Evolutionary conservation across 2,888 invertebrate genomes (phyloP).

Genomic region (Melinaea marsaeus): DNA sequence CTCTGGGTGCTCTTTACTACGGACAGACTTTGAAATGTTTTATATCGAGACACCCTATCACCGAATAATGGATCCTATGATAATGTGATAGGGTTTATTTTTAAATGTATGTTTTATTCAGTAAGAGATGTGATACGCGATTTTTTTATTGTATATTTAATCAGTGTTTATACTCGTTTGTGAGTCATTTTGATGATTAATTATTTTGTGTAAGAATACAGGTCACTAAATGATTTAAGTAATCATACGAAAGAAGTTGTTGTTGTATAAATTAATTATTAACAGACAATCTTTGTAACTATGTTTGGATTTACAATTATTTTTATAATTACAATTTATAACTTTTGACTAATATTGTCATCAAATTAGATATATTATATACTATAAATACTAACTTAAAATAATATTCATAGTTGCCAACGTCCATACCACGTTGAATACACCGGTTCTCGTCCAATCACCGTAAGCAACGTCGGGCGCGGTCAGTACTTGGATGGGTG

Average conservation of each 20-base stretch:
- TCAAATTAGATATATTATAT: no score
- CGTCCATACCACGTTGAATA: conserved; percentile 69
- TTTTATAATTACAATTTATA: no score
- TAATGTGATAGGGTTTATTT: background rate
- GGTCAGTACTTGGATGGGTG: conserved; percentile 71
- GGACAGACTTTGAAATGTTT: conserved; percentile 48
- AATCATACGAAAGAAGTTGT: no score
- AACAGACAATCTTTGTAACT: no score
- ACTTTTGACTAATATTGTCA: no score
- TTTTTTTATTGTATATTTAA: conserved; percentile 37
- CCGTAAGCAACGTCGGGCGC: conserved; percentile 71
- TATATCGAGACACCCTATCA: conserved; percentile 24
- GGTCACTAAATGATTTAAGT: background rate
- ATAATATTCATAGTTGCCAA: conserved; percentile 30
- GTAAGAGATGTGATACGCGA: conserved; percentile 42
- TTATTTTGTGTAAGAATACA: conserved; percentile 20
- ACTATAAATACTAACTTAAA: no score
- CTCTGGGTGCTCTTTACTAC: conserved; percentile 66
- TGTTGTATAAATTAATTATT: no score
- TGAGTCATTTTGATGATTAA: conserved; percentile 20
- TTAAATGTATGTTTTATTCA: conserved; percentile 19
- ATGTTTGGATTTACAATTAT: no score
- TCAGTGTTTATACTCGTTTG: conserved; percentile 11
- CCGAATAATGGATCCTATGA: conserved; percentile 23
- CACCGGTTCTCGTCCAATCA: conserved; percentile 74